Evolutionary conservation across 2,797 vertebrate species (phyloP).

Genomic region (Poeciliopsis paucimaculata): DNA sequence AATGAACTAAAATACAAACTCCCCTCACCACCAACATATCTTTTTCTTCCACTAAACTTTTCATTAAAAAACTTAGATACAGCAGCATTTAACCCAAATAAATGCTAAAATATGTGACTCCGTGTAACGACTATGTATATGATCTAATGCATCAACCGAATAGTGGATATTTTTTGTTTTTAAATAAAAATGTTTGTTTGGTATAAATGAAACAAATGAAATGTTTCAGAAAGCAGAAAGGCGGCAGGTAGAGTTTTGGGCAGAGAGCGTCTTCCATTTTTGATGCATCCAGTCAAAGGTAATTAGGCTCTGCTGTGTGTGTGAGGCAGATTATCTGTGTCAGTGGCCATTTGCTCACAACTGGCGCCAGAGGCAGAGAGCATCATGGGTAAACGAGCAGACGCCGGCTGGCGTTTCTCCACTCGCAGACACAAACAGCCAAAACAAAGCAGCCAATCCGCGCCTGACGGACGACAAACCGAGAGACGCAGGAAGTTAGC

Average conservation of each 20-base stretch:
- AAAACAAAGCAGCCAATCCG: conserved; percentile 8
- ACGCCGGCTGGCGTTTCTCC: conserved; percentile 50
- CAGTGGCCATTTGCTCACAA: conserved; percentile 82
- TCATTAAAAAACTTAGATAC: neutral
- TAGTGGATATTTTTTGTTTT: neutral
- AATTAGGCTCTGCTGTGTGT: conserved; percentile 66
- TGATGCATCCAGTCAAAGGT: conserved; percentile 76
- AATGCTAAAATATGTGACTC: too few species aligned
- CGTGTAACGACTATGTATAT: too few species aligned
- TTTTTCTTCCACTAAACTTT: neutral
- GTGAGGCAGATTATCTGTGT: conserved; percentile 78
- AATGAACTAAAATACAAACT: too few species aligned
- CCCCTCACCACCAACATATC: neutral
- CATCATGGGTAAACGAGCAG: conserved; percentile 76
- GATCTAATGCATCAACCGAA: neutral
- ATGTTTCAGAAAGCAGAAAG: neutral
- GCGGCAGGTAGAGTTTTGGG: conserved; percentile 39
- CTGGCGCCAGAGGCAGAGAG: conserved; percentile 75
- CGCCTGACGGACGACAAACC: conserved; percentile 10
- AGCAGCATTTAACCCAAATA: neutral
- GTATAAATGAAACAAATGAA: neutral
- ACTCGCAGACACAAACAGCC: conserved; percentile 19
- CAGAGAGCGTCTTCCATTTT: conserved; percentile 65
- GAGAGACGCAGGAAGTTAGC: neutral
- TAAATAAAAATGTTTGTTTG: neutral